Percentiles rank a stretch among this genome's conserved stretches.
Conservation (phyloP, 2,888 invertebrate species). For the Phymatocera aterrima region DNA sequence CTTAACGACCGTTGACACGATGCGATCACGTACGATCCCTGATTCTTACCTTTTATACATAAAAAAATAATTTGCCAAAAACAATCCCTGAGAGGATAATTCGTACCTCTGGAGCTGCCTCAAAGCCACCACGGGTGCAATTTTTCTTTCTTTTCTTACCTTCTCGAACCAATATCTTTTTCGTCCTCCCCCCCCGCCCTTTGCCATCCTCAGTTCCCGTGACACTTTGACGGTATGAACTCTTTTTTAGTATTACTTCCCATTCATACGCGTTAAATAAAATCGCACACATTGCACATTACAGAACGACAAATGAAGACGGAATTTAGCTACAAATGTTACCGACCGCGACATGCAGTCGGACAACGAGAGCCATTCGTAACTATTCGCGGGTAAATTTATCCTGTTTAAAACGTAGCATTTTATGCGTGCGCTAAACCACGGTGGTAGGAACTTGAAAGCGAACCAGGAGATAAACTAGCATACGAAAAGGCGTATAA, state of each 20-base stretch:
- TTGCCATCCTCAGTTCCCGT: no score
- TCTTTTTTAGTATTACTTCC: no score
- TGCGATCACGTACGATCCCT: not conserved
- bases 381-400: slow-evolving; percentile 2
- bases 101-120: not conserved
- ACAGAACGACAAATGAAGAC: not conserved
- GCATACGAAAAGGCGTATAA: not conserved
- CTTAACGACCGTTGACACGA: not conserved
- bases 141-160: not conserved
- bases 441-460: slow-evolving; percentile 29
- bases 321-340: slow-evolving; percentile 2
- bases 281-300: not conserved
- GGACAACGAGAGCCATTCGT: not conserved
- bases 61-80: slow-evolving; percentile 33
- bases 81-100: slow-evolving; percentile 11
- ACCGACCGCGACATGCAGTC: not conserved
- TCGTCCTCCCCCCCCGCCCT: no score
- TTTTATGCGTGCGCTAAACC: slow-evolving; percentile 29
- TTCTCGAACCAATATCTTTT: not conserved
- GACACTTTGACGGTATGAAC: no score
- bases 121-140: slow-evolving; percentile 15
- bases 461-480: slow-evolving; percentile 28
- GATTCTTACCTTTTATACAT: slow-evolving; percentile 2
- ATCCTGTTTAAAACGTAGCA: not conserved
- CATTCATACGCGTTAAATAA: not conserved